Evolutionary conservation across 2,113 vertebrate genomes (phyloP), one percentile per base, ranked within the genome.

Genomic region (Elanoides forficatus): DNA sequence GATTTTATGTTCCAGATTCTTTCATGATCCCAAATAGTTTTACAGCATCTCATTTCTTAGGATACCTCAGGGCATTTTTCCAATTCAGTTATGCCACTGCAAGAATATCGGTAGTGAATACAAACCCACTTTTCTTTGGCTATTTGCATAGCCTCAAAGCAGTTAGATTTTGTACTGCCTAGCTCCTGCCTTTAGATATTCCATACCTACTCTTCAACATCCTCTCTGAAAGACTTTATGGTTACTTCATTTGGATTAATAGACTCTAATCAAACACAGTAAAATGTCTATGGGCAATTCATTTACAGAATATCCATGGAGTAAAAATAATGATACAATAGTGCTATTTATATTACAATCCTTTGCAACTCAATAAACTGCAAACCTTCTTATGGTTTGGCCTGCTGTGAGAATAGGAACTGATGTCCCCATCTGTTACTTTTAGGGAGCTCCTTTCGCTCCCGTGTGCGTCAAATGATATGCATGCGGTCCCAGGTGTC

Each of bases 241-340:
- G 20, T 43, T 83, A 60, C 86, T 93, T 90, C n/a, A 27, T 65
- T 52, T 47, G 53, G 59, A 72, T 79, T 93, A 88, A 81, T 86
- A 81, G 38, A 43, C 50, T 58, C 38, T 83, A 88, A 94, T 88
- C 67, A 86, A 91, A 86, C 38, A 56, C 29, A 65, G 42, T 93
- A 76, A 89, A 91, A 91, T 86, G 25, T 93, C 67, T 86, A 72
- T 47, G 43, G 68, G 88, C 40, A 59, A 88, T 93, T 96, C 80
- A 93, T 93, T 91, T 80, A 63, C 38, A 59, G 75, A 82, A 42
- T 86, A 80, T 58, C 47, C 75, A 89, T 72, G 66, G 86, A 58
- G 82, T 93, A 91, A 86, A 95, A 90, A 65, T 87, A 83, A 76
- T 21, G 34, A 36, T 42, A 32, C 43, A 43, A 32, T 45, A 75